Evolutionary conservation across 2,888 invertebrate genomes (phyloP).

Genomic region (Entomobrya multifasciata): DNA sequence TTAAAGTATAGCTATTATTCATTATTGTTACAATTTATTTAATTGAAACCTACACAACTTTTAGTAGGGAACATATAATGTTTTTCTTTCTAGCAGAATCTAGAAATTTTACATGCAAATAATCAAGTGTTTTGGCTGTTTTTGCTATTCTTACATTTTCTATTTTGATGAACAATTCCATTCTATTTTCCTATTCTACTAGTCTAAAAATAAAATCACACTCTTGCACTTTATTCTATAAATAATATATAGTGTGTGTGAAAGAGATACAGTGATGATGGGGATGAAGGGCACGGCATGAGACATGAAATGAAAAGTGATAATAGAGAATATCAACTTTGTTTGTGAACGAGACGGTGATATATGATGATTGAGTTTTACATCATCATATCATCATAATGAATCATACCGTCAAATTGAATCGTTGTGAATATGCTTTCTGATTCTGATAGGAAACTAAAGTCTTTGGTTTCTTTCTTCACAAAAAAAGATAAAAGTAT

Average conservation of each 20-base stretch:
- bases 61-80: neutral
- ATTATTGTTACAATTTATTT: neutral
- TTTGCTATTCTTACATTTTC: neutral
- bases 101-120: neutral
- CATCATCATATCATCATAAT: no score
- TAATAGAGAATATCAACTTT: neutral
- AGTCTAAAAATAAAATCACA: neutral
- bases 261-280: neutral
- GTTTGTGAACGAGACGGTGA: no score
- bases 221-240: no score
- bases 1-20: neutral
- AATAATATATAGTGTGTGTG: neutral
- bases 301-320: conserved; percentile 17
- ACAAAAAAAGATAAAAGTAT: no score
- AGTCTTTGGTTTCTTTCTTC: no score
- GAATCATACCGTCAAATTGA: no score
- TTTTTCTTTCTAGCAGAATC: neutral
- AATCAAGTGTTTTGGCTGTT: neutral
- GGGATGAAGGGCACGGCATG: conserved; percentile 38
- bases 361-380: no score
- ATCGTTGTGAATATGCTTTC: conserved; percentile 12
- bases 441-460: conserved; percentile 7
- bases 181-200: neutral
- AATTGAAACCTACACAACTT: neutral
- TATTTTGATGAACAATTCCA: neutral